These are phyloP conservation scores for Hippocampus kuda DNA, from an alignment of 2,797 vertebrate genomes.

Conservation along the genomic window DNA sequence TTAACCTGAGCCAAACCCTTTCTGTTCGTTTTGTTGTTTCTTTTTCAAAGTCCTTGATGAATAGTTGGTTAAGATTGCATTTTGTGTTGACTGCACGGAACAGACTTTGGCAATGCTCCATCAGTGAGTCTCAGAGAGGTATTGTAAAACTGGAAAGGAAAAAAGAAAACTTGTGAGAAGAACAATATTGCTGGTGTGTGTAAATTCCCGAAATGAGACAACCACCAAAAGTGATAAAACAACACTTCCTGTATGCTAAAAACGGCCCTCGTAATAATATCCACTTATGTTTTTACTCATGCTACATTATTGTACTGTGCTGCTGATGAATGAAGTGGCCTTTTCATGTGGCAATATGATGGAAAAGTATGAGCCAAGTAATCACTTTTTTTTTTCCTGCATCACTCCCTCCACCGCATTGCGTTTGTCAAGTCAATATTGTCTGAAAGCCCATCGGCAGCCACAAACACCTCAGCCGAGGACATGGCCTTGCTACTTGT, in stretches of 20 bases:
- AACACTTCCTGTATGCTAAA: no score
- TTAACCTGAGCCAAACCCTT: conserved; percentile 44
- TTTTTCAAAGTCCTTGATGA: conserved; percentile 26
- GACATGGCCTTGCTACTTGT: conserved; percentile 43
- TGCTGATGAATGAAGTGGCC: background rate
- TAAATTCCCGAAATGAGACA: background rate
- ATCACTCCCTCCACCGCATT: conserved; percentile 21
- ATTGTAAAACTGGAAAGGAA: conserved; percentile 8
- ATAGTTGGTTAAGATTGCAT: conserved; percentile 27
- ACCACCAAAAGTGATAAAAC: no score
- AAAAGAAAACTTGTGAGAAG: background rate
- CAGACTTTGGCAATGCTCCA: conserved; percentile 12
- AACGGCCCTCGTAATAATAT: no score
- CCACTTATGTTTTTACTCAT: background rate
- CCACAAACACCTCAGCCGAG: conserved; percentile 31
- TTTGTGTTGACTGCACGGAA: conserved; percentile 31
- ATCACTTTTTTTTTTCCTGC: conserved; percentile 17
- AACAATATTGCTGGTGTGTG: conserved; percentile 2
- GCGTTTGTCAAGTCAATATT: conserved; percentile 59
- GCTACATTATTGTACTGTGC: background rate
- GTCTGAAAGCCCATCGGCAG: conserved; percentile 29
- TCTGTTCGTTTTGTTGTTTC: conserved; percentile 9
- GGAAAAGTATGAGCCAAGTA: conserved; percentile 16
- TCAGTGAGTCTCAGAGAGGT: conserved; percentile 3
- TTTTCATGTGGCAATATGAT: background rate